These are phyloP conservation scores for Paramisgurnus dabryanus DNA, from an alignment of 2,113 vertebrate species.

Conservation along the genomic window DNA sequence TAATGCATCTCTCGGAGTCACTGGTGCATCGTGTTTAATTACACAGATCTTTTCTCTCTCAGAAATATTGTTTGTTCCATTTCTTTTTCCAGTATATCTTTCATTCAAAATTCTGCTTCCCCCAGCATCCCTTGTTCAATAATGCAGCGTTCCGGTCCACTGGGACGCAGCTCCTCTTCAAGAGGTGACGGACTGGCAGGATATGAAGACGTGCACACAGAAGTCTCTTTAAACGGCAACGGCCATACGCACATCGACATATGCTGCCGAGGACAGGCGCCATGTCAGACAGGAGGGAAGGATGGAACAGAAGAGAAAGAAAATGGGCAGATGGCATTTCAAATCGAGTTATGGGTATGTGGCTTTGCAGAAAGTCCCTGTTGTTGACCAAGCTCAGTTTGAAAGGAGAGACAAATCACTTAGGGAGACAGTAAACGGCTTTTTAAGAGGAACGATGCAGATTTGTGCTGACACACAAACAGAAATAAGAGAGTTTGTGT, in stretches of 20 bases:
- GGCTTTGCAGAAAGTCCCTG: conserved; percentile 24
- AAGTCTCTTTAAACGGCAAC: conserved; percentile 38
- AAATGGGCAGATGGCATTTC: conserved; percentile 51
- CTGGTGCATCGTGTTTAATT: conserved; percentile 9
- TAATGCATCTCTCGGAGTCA: not conserved
- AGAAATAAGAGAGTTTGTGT: conserved; percentile 56
- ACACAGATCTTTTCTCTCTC: conserved; percentile 3
- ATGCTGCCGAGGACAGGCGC: conserved; percentile 32
- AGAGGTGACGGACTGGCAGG: conserved; percentile 40
- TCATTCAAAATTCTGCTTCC: conserved; percentile 25
- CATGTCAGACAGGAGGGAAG: conserved; percentile 23
- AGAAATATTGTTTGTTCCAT: not conserved
- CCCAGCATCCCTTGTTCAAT: conserved; percentile 36
- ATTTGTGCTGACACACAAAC: conserved; percentile 66
- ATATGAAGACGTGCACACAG: conserved; percentile 22
- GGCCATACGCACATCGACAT: conserved; percentile 40
- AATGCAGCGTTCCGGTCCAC: conserved; percentile 11
- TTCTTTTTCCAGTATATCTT: conserved; percentile 15
- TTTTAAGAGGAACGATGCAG: conserved; percentile 59
- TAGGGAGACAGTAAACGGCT: conserved; percentile 57
- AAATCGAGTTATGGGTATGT: conserved; percentile 12
- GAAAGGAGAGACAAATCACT: conserved; percentile 26
- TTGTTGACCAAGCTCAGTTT: conserved; percentile 1
- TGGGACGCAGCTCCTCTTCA: not conserved
- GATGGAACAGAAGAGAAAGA: conserved; percentile 19